Conservation (phyloP, 1,140 invertebrate genomes). For the Eriosoma lanigerum region DNA sequence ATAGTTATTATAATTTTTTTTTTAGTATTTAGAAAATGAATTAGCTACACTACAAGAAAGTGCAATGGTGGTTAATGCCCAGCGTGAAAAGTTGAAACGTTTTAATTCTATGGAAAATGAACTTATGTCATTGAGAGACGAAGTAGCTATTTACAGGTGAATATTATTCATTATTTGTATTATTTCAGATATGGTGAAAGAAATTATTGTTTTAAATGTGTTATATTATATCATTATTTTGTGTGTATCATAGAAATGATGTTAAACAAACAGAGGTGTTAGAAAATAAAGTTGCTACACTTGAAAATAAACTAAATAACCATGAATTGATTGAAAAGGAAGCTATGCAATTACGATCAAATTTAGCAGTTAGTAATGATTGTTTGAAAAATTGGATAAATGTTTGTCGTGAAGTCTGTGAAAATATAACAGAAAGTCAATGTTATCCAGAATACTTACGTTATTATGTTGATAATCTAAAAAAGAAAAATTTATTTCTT, state of each 20-base stretch:
- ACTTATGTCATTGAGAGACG: constrained; percentile 37
- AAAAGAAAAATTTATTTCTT: constrained; percentile 22
- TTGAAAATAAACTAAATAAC: constrained; percentile 36
- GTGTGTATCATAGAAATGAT: constrained; percentile 37
- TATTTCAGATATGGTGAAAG: background rate
- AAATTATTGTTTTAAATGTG: background rate
- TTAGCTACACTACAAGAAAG: constrained; percentile 45
- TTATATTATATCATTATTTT: background rate
- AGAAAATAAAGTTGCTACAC: constrained; percentile 43
- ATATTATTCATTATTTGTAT: background rate
- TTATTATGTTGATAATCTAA: constrained; percentile 51
- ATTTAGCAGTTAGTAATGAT: constrained; percentile 39
- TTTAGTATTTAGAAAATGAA: constrained; percentile 47
- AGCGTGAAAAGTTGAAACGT: constrained; percentile 44
- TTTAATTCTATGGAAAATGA: constrained; percentile 48
- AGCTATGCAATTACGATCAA: constrained; percentile 47
- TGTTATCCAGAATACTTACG: constrained; percentile 49
- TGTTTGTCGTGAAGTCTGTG: constrained; percentile 33
- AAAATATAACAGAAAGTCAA: constrained; percentile 34
- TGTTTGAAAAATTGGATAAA: constrained; percentile 40
- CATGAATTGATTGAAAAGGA: constrained; percentile 45
- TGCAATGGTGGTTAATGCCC: constrained; percentile 38
- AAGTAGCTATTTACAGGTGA: constrained; percentile 40
- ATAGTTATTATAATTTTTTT: background rate
- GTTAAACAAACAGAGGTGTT: constrained; percentile 44